A percentile compares a stretch with the other conserved stretches of the same genome.
phyloP scores from a whole-genome alignment of 2,113 vertebrate species.

The Tachysurus fulvidraco region DNA sequence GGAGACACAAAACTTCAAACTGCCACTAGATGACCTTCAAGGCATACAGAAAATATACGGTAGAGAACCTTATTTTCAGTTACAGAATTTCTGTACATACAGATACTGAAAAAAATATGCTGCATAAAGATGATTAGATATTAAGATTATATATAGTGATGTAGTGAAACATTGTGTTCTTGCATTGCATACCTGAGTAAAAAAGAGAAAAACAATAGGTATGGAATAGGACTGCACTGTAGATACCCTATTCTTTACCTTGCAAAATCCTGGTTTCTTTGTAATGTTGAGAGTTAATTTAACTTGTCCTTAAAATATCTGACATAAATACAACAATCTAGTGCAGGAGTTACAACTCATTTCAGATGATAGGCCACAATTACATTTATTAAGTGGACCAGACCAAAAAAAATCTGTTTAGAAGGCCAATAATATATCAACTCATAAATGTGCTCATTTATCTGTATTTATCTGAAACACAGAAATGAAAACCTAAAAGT shows the following conservation, averaged over 20 bases:
- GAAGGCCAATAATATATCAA: not conserved
- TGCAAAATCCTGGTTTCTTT: not conserved
- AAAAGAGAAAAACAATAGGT: not conserved
- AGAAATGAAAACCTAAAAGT: not conserved
- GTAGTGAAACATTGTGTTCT: not conserved
- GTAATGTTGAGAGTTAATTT: not conserved
- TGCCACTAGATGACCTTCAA: constrained; percentile 95
- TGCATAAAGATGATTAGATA: not conserved
- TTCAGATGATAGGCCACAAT: not conserved
- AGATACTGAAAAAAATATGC: not conserved
- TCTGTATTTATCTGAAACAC: not conserved
- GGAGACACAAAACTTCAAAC: constrained; percentile 97
- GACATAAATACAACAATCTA: not conserved
- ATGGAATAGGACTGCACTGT: not conserved
- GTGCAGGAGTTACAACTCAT: not conserved
- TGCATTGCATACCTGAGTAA: not conserved
- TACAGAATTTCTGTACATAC: not conserved
- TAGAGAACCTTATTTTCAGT: constrained; percentile 48
- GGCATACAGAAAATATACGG: constrained; percentile 99
- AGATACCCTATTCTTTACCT: not conserved
- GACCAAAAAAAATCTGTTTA: not conserved
- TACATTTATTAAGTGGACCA: not conserved
- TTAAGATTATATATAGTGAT: not conserved
- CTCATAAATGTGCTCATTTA: not conserved
- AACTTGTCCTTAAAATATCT: too few relatives aligned